A percentile compares a stretch with the other conserved stretches of the same genome.
Evolutionary conservation across 2,113 vertebrate species (phyloP).

Genomic region (Ploceus nigricollis): DNA sequence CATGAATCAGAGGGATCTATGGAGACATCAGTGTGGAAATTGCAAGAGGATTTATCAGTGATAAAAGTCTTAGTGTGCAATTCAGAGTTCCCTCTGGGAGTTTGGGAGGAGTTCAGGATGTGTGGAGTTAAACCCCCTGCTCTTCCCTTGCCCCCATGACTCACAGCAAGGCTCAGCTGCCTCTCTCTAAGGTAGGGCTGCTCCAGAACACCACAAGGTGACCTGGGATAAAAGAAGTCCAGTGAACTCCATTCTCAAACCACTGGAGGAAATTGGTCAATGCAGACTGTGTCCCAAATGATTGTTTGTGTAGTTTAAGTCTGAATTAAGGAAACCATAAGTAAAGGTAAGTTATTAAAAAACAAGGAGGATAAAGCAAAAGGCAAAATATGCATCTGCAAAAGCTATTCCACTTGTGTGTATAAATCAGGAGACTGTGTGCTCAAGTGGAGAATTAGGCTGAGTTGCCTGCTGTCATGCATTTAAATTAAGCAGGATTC

Average conservation of each 20-base stretch:
- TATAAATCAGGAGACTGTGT: constrained; percentile 30
- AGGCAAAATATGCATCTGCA: background rate
- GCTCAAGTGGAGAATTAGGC: constrained; percentile 42
- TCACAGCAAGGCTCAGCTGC: background rate
- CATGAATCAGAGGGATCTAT: background rate
- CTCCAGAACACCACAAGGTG: background rate
- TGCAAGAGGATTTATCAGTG: background rate
- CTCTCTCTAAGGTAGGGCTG: background rate
- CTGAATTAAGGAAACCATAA: background rate
- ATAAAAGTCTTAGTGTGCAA: background rate
- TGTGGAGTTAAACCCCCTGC: background rate
- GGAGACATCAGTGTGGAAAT: background rate
- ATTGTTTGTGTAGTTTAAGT: background rate
- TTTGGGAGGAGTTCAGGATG: background rate
- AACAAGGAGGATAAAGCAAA: background rate
- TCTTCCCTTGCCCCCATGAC: background rate
- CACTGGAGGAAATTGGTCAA: background rate
- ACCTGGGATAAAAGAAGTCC: background rate
- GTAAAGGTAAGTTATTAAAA: constrained; percentile 5
- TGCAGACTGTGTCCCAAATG: background rate
- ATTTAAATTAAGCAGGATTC: constrained; percentile 40
- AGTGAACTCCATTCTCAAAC: background rate
- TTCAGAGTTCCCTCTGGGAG: background rate
- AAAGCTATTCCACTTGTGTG: constrained; percentile 14
- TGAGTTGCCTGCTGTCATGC: background rate